Percentiles rank a stretch among this genome's conserved stretches.
Evolutionary conservation across 1,140 invertebrate genomes (phyloP).

Genomic region (Zelostemma sp.): DNA sequence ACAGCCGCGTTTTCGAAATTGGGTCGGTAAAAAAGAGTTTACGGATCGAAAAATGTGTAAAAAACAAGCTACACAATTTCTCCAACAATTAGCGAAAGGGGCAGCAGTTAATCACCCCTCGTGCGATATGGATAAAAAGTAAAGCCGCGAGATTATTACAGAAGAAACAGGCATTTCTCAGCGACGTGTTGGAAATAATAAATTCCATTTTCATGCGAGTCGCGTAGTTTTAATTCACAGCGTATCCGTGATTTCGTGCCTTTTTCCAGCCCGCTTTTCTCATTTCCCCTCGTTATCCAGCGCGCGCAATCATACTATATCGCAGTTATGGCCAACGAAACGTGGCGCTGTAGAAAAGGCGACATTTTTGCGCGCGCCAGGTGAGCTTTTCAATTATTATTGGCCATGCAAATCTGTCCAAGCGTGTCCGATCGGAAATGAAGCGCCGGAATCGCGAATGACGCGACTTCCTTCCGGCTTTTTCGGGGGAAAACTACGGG

Average conservation of each 20-base stretch:
- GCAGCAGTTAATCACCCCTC: too few relatives aligned
- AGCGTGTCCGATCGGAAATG: constrained; percentile 43
- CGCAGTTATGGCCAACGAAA: constrained; percentile 23
- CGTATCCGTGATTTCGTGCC: constrained; percentile 21
- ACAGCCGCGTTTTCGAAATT: too few relatives aligned
- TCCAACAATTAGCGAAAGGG: too few relatives aligned
- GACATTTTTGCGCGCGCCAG: constrained; percentile 27
- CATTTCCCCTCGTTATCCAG: constrained; percentile 7
- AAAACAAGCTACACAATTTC: too few relatives aligned
- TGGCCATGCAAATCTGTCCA: constrained; percentile 17
- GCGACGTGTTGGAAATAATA: constrained; percentile 2
- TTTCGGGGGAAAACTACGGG: constrained; percentile 22
- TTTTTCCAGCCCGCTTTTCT: constrained; percentile 20
- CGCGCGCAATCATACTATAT: constrained; percentile 6
- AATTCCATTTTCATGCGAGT: constrained; percentile 16
- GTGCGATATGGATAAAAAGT: background rate
- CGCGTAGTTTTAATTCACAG: constrained; percentile 29
- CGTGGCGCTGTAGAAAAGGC: constrained; percentile 12
- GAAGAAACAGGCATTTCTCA: background rate
- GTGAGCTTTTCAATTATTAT: constrained; percentile 36
- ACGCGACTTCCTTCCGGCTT: constrained; percentile 40
- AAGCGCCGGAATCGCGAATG: constrained; percentile 30
- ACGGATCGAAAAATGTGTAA: too few relatives aligned
- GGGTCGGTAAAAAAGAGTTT: too few relatives aligned
- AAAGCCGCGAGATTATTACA: background rate